phyloP scores from a whole-genome alignment of 2,113 vertebrate genomes.

The Puma concolor region DNA sequence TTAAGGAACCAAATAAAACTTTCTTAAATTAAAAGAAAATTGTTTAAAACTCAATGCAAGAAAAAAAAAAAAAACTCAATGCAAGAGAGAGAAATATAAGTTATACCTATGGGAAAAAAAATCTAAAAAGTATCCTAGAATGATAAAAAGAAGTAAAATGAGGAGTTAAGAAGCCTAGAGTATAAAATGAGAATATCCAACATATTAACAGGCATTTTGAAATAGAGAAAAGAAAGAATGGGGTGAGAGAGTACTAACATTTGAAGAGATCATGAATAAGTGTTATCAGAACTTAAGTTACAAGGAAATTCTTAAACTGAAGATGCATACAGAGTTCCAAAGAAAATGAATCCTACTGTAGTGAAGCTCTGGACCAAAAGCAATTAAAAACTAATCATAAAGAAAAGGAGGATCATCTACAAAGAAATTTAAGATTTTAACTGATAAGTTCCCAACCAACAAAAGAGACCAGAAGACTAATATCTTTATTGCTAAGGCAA shows the following conservation, averaged over 20 bases:
- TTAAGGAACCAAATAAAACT: neutral
- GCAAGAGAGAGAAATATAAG: neutral
- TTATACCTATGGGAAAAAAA: neutral
- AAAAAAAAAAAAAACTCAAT: neutral
- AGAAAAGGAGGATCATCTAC: neutral
- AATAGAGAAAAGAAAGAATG: neutral
- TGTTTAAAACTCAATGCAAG: neutral
- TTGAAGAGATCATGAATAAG: neutral
- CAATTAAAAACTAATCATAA: constrained; percentile 7
- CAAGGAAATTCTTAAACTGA: neutral
- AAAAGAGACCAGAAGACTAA: neutral
- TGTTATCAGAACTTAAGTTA: constrained; percentile 25
- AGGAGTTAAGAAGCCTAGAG: neutral
- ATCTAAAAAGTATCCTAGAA: neutral
- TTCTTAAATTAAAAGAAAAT: neutral
- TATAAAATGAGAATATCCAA: neutral
- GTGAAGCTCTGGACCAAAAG: neutral
- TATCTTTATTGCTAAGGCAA: neutral
- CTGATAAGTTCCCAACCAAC: neutral
- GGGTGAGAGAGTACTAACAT: neutral
- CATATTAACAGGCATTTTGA: neutral
- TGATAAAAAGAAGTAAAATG: constrained; percentile 5
- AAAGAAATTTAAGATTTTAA: neutral
- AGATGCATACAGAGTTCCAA: neutral
- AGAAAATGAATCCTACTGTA: neutral